Evolutionary conservation across 2,888 invertebrate genomes (phyloP).

Genomic region (Taphrorychus bicolor): DNA sequence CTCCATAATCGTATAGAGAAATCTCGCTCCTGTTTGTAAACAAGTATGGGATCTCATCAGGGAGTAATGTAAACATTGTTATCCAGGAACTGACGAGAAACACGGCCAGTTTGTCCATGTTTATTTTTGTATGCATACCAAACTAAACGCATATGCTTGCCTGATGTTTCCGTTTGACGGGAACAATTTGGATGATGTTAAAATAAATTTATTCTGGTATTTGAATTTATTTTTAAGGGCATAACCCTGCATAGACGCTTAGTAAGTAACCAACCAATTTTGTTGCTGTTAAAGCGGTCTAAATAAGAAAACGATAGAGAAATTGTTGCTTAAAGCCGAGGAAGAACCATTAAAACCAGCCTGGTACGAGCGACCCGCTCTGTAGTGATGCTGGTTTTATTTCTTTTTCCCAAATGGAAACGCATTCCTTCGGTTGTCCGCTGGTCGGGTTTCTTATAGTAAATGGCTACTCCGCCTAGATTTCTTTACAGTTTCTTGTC

Average conservation of each 20-base stretch:
- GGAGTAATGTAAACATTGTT: slow-evolving; percentile 19
- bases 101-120: slow-evolving; percentile 10
- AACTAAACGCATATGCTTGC: slow-evolving; percentile 7
- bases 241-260: too few species aligned
- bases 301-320: neutral
- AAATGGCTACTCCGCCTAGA: neutral
- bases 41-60: slow-evolving; percentile 7
- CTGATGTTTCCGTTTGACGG: slow-evolving; percentile 12
- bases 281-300: too few species aligned
- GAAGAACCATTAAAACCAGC: neutral
- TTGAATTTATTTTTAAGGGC: too few species aligned
- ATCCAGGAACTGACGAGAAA: slow-evolving; percentile 17
- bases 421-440: neutral
- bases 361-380: neutral
- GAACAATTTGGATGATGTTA: neutral
- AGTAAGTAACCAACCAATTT: too few species aligned
- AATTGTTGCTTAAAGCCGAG: neutral
- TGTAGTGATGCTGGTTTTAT: neutral
- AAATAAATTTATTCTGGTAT: neutral
- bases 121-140: slow-evolving; percentile 14
- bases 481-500: neutral
- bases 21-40: neutral
- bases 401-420: neutral
- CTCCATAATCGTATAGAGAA: neutral
- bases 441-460: too few species aligned